A percentile compares a stretch with the other conserved stretches of the same genome.
These are phyloP conservation scores for Euura saliciscinereae DNA, from an alignment of 1,140 invertebrate genomes.

Conservation along the genomic window DNA sequence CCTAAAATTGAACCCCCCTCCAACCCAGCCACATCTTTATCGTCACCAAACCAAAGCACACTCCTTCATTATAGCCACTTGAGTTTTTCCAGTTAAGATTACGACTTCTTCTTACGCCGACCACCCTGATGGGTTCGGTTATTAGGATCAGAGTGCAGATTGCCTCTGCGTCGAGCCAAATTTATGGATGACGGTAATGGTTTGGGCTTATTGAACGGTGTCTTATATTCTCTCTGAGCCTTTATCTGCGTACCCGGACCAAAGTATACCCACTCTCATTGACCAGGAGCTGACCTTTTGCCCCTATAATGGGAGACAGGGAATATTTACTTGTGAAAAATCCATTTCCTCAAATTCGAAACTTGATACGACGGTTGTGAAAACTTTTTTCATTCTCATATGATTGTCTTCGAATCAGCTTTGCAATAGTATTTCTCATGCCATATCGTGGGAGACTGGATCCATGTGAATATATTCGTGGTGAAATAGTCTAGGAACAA, in stretches of 20 bases:
- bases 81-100: conserved; percentile 32
- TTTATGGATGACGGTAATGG: conserved; percentile 34
- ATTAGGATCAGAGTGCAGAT: conserved; percentile 33
- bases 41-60: conserved; percentile 21
- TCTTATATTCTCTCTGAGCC: neutral
- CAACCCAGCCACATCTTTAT: conserved; percentile 43
- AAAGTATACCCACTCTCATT: neutral
- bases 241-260: neutral
- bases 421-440: no score
- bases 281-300: neutral
- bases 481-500: neutral
- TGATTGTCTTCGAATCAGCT: no score
- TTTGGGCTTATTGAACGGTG: conserved; percentile 6
- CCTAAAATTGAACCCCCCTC: neutral
- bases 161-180: conserved; percentile 28
- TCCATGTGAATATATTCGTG: no score
- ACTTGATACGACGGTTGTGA: no score
- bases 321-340: no score
- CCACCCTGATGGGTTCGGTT: conserved; percentile 16
- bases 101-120: conserved; percentile 23
- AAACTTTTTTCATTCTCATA: no score
- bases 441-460: no score
- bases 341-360: no score
- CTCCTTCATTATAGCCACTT: conserved; percentile 38
- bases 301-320: no score